Base-by-base conservation (phyloP, 2,797 vertebrate species). In the Eupleurogrammus muticus region DNA sequence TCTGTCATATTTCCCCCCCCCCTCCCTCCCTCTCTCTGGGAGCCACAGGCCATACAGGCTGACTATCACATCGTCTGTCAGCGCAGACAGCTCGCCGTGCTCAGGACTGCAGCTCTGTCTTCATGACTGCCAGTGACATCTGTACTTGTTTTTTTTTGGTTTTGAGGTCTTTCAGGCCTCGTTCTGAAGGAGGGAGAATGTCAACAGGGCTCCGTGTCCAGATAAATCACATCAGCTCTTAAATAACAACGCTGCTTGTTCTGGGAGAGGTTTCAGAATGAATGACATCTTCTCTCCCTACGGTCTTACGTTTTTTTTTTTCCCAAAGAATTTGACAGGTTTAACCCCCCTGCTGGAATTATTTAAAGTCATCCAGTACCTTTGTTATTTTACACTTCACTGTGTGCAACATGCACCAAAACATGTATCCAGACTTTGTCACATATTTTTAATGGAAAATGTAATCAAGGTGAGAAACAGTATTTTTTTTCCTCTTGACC, bases 31-130 rank as follows among this genome's bases (percentile, higher is more conserved):
- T 58, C 67, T 61, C 40, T 69, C 2, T 73, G 1, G 20, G 63
- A 68, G 63, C 87, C 77, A 66, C 62, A 68, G 89, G 86, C 79
- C 53, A 67, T 13, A 63, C 55, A 28, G 61, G 42, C 57, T 51
- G 77, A 80, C 80, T 70, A 42, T 73, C 80, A 57, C 58, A 65
- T 79, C 59, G 81, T 80, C 83, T 89, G 83, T 87, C 86, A 84
- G 70, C 50, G 5, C 49, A 56, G 75, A 58, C 52, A 66, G 56
- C 68, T 77, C 64, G 10, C 56, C 59, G 58, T 73, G 56, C 67
- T 80, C 59, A 59, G 13, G 12, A 38, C 59, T 55, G 55, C 23
- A 47, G 32, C 61, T 73, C 62, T 66, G 70, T 72, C 55, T 70
- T 81, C 66, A 77, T 81, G 72, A 76, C 71, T 81, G 54, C 67